Base-by-base conservation (phyloP, 2,113 vertebrate species). In the Poicephalus meyeri region DNA sequence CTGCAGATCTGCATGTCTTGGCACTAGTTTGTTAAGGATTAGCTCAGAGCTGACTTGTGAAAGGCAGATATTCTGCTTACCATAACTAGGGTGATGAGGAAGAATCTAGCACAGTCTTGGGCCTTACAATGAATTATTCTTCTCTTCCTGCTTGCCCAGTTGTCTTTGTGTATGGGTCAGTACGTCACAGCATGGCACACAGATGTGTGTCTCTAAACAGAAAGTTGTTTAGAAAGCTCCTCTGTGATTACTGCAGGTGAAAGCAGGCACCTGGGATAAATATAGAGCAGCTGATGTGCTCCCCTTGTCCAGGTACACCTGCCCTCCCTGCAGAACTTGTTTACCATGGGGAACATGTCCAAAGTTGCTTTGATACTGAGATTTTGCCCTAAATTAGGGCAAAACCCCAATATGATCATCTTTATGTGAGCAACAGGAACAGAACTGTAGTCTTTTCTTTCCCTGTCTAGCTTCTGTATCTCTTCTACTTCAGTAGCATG, bases 241-340 rank as follows among this genome's bases (percentile, higher is more conserved):
- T 42, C 25, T 60, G 65, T 1, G 5, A 11, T 46, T 29, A 21
- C 17, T 0, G 0, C 29, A 81, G 50, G 46, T 50, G 56, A 52
- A 68, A 86, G 41, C 6, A 78, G 25, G 7, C 10, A 14, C 6
- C 26, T 47, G 53, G 44, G 9, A 44, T 56, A 61, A 39, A 33
- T 28, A 20, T 15, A 31, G 53, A 64, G 68, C 25, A 83, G 63
- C 29, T 80, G 35, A 65, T 28, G 16, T 53, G 13, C 37, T 79
- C 39, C 26, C 29, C 33, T 70, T 35, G 31, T 15, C 21, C 60
- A 37, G 25, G 37, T 78, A 42, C 15, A 78, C 19, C 50, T 58
- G 50, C 21, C 13, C 7, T 78, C 50, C 63, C 31, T 37, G 10
- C 0, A 0, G 68, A 50, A 3, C 28, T 77, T 83, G 16, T 44